Evolutionary conservation across 1,140 invertebrate species (phyloP), one percentile per base, ranked within the genome.

Genomic region (Battus philenor): DNA sequence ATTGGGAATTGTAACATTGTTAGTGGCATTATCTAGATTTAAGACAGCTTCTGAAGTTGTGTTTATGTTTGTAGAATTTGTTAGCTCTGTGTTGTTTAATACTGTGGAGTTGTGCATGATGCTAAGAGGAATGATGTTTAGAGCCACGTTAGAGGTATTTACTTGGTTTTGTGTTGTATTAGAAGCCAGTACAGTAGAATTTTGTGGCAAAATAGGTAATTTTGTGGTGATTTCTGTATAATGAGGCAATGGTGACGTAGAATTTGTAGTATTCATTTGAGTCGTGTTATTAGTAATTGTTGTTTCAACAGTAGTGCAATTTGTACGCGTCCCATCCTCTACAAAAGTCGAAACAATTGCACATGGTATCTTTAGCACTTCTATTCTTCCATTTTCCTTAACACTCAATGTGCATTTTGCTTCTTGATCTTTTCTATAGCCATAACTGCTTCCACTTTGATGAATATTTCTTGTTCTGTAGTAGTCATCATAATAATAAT

Each of bases 261-360:
- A 26, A 11, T 4, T n/a, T 11, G 68, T 73, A 31, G 51, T 56
- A 11, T 67, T 71, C 11, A 50, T 44, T 15, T 44, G 15, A 17
- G 17, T 52, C n/a, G 34, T 12, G n/a, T n/a, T n/a, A 11, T 4
- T n/a, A 12, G 68, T 73, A 31, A 50, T 56, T 9, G 64, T 71
- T 11, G 50, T 44, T 15, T 44, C 11, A 17, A 13, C 50, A 6
- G 34, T 12, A 18, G 29, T 48, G 20, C 33, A 27, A 16, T 59
- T 29, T 8, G 57, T 27, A 48, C 65, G 66, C 18, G 59, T 60
- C 44, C 71, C 66, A 6, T 57, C 66, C 46, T 73, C 55, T 13
- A 73, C 73, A 36, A 84, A 84, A 6, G 80, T 84, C 1, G 80
- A 78, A 4, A 84, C 77, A 11, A 84, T 84, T 56, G 79, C 80